phyloP scores from a whole-genome alignment of 2,797 vertebrate genomes.

The Vespertilio murinus region DNA sequence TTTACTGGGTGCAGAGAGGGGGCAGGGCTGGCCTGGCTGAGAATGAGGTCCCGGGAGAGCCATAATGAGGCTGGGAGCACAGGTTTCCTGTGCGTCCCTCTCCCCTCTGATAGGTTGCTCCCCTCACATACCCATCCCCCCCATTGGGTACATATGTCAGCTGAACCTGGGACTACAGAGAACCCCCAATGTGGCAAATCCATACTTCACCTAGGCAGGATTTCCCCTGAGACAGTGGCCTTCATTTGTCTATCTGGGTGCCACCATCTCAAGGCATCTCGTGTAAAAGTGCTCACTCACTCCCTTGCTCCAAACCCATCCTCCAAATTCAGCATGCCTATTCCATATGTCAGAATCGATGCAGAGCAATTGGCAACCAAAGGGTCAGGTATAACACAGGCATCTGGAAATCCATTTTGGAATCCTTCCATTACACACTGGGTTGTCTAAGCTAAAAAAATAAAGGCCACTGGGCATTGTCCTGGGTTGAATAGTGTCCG shows the following conservation, averaged over 20 bases:
- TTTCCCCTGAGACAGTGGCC: background rate
- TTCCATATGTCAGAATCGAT: background rate
- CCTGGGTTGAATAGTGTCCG: background rate
- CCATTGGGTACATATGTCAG: background rate
- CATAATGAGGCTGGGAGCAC: conserved; percentile 35
- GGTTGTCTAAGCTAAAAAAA: background rate
- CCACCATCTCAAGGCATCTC: background rate
- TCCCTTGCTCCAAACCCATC: background rate
- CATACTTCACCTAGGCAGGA: background rate
- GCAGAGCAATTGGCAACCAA: background rate
- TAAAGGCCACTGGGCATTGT: background rate
- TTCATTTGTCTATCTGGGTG: background rate
- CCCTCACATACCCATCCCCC: background rate
- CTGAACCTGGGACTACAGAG: background rate
- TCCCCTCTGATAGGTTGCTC: too few species aligned
- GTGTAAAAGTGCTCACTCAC: background rate
- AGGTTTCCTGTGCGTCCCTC: too few species aligned
- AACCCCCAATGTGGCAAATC: background rate
- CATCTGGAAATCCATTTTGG: background rate
- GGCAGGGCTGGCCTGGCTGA: conserved; percentile 47
- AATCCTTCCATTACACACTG: background rate
- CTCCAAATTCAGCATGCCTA: background rate
- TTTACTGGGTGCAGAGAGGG: conserved; percentile 55
- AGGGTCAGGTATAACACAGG: background rate
- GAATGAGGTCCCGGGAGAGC: conserved; percentile 40